Base-by-base conservation (phyloP, 1,140 invertebrate species). In the Dendrolimus punctatus region DNA sequence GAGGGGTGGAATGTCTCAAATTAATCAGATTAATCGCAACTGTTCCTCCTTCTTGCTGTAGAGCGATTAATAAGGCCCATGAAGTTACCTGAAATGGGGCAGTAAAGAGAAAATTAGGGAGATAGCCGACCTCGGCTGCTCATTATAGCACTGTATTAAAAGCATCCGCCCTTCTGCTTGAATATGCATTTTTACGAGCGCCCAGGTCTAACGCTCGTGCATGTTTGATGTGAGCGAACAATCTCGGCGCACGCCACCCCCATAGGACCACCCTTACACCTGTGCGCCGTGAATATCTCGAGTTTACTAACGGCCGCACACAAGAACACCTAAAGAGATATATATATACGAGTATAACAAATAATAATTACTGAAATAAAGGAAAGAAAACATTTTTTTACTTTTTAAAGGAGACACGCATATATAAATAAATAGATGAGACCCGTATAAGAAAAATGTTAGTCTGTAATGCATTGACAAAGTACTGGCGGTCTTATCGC, bases 111-210 rank as follows among this genome's bases (percentile, higher is more conserved):
- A 75, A 77, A 85, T 85, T 80, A 82, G 80, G 72, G 59, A 76
- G 75, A 71, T 58, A 46, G 64, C 57, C 76, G 74, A 80, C 76
- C 73, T 73, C 67, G 56, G 71, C 61, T 73, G 69, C 70, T 82
- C 77, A 80, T 82, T 85, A 79, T 71, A 40, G 65, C 46, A 55
- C 50, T 60, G 73, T 80, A 81, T 85, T 85, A 85, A 85, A 84
- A 80, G 81, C 71, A 57, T 59, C 53, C 60, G 66, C 65, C 71
- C 69, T 74, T 75, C 68, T 76, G 68, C 67, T 85, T 76, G 69
- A 85, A 82, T 85, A 85, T 85, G 81, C 77, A 85, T 85, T 85
- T 85, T 85, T 85, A 85, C 76, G 80, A 76, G 68, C 74, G 44
- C 49, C 43, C 44, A 42, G 69, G 72, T 74, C 69, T 66, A 57